Percentiles rank a stretch among this genome's conserved stretches.
phyloP scores from a whole-genome alignment of 2,113 vertebrate genomes.

The Brevimyrus niger region DNA sequence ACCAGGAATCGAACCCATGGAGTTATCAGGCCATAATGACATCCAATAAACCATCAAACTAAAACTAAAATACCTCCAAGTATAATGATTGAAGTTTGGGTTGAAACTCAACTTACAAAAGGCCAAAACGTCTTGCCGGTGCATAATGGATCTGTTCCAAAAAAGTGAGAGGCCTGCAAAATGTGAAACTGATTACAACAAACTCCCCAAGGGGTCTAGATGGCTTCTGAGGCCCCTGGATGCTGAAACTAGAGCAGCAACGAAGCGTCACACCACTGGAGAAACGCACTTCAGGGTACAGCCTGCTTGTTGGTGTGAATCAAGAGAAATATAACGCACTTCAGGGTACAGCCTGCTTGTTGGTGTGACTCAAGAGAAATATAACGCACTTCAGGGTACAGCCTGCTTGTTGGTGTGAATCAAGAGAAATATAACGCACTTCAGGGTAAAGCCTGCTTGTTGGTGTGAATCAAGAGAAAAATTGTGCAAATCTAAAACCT shows the following conservation, averaged over 20 bases:
- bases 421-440: not conserved
- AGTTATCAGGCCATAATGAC: not conserved
- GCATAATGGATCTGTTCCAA: not conserved
- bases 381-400: not conserved
- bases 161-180: not conserved
- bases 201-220: not conserved
- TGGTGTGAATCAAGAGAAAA: not conserved
- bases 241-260: not conserved
- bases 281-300: not conserved
- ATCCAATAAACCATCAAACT: not conserved
- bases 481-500: not conserved
- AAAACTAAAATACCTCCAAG: not conserved
- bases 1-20: not conserved
- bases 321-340: not conserved
- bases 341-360: not conserved
- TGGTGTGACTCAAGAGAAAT: not conserved
- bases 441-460: not conserved
- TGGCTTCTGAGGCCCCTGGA: not conserved
- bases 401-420: not conserved
- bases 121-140: not conserved
- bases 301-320: not conserved
- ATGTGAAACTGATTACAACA: not conserved
- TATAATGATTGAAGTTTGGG: not conserved
- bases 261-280: not conserved
- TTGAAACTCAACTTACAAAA: not conserved